Conservation (phyloP, 2,113 vertebrate genomes). For the Chitala chitala region DNA sequence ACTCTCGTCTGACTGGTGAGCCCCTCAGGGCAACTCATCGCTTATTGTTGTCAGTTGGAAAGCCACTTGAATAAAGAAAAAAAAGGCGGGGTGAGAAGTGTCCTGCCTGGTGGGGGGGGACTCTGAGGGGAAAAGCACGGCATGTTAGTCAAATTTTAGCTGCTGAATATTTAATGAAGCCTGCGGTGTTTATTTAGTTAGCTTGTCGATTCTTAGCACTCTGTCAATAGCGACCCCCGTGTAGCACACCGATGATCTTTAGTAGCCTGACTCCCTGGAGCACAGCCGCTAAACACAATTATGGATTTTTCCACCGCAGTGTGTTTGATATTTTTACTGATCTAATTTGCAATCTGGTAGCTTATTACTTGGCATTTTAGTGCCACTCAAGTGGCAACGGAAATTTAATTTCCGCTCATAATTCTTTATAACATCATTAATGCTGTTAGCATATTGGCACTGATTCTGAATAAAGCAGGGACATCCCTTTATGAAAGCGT, state of each 20-base stretch:
- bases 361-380: slow-evolving; percentile 99
- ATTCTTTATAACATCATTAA: slow-evolving; percentile 99
- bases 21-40: slow-evolving; percentile 64
- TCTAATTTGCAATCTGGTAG: slow-evolving; percentile 99
- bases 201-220: slow-evolving; percentile 98
- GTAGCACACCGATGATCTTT: slow-evolving; percentile 94
- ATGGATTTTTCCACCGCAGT: slow-evolving; percentile 98
- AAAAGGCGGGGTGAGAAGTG: slow-evolving; percentile 28
- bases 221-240: slow-evolving; percentile 98
- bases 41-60: slow-evolving; percentile 63
- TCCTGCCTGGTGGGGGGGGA: slow-evolving; percentile 32
- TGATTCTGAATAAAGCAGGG: slow-evolving; percentile 71
- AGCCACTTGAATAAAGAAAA: slow-evolving; percentile 51
- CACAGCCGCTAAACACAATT: slow-evolving; percentile 96
- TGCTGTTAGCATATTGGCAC: slow-evolving; percentile 84
- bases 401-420: slow-evolving; percentile 99
- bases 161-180: slow-evolving; percentile 99
- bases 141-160: slow-evolving; percentile 87
- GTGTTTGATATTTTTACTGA: slow-evolving; percentile 99
- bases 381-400: slow-evolving; percentile 97
- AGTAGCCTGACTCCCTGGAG: slow-evolving; percentile 85
- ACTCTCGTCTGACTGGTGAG: slow-evolving; percentile 48
- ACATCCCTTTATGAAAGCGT: slow-evolving; percentile 60
- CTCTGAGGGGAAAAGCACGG: slow-evolving; percentile 20
- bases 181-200: slow-evolving; percentile 96